phyloP scores from a whole-genome alignment of 2,888 invertebrate genomes.

The Pollenia amentaria region DNA sequence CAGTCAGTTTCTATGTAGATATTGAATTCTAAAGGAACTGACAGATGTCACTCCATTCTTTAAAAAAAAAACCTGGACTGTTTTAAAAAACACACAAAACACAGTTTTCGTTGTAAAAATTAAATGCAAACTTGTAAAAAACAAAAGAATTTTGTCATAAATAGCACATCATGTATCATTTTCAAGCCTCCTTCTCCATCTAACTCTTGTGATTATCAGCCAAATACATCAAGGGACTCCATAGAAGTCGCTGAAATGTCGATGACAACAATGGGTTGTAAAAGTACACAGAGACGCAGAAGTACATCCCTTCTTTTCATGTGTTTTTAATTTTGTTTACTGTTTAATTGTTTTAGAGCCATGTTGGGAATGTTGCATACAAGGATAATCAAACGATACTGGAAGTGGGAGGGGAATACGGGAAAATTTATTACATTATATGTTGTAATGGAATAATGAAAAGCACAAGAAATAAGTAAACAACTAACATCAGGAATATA shows the following conservation, averaged over 20 bases:
- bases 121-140: constrained; percentile 48
- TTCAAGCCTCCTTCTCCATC: constrained; percentile 60
- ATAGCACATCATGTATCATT: constrained; percentile 84
- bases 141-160: constrained; percentile 82
- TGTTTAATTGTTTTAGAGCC: constrained; percentile 84
- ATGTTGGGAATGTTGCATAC: constrained; percentile 78
- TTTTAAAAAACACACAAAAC: no score
- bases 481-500: constrained; percentile 27
- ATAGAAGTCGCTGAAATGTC: constrained; percentile 2
- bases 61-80: not conserved
- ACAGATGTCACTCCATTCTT: not conserved
- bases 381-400: constrained; percentile 38
- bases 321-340: constrained; percentile 71
- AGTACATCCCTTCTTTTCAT: constrained; percentile 48
- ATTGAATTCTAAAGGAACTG: no score
- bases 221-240: constrained; percentile 51
- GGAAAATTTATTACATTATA: constrained; percentile 39
- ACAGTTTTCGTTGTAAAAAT: no score
- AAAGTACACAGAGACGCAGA: not conserved
- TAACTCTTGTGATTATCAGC: constrained; percentile 39
- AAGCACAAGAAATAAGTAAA: constrained; percentile 50
- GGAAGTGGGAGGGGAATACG: constrained; percentile 18
- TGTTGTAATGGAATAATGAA: constrained; percentile 47
- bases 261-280: constrained; percentile 46
- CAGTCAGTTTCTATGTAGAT: no score